A percentile compares a stretch with the other conserved stretches of the same genome.
Evolutionary conservation across 2,113 vertebrate species (phyloP).

Genomic region (Butorides virescens): DNA sequence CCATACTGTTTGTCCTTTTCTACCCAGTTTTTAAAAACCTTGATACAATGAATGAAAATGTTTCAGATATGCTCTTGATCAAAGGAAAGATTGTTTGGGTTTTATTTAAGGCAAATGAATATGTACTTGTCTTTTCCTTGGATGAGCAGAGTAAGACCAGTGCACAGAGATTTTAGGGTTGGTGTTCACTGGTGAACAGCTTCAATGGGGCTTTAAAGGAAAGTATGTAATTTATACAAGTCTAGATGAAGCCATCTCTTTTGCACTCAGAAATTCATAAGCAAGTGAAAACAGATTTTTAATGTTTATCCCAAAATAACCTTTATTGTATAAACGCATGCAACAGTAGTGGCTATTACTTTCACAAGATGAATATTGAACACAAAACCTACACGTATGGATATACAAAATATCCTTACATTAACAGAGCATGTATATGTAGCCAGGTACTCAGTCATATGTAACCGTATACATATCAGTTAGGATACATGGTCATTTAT

Average conservation of each 20-base stretch:
- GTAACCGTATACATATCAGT: not conserved
- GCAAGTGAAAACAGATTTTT: not conserved
- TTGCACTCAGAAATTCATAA: not conserved
- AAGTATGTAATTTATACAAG: not conserved
- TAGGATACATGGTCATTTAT: not conserved
- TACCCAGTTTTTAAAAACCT: not conserved
- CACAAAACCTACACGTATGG: not conserved
- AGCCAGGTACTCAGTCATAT: not conserved
- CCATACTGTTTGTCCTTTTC: not conserved
- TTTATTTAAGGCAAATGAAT: not conserved
- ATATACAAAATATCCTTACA: not conserved
- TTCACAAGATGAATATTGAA: not conserved
- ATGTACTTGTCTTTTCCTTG: not conserved
- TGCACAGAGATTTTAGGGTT: not conserved
- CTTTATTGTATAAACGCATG: not conserved
- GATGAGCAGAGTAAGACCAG: not conserved
- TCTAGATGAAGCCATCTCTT: not conserved
- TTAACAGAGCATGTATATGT: not conserved
- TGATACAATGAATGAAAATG: not conserved
- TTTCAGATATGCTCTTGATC: not conserved
- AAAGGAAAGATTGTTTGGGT: not conserved
- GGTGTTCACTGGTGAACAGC: not conserved
- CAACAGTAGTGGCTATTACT: not conserved
- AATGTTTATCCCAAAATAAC: not conserved
- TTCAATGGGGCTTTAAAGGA: not conserved